Percentiles rank a stretch among this genome's conserved stretches.
phyloP scores from a whole-genome alignment of 2,797 vertebrate species.

The Brachymystax lenok region DNA sequence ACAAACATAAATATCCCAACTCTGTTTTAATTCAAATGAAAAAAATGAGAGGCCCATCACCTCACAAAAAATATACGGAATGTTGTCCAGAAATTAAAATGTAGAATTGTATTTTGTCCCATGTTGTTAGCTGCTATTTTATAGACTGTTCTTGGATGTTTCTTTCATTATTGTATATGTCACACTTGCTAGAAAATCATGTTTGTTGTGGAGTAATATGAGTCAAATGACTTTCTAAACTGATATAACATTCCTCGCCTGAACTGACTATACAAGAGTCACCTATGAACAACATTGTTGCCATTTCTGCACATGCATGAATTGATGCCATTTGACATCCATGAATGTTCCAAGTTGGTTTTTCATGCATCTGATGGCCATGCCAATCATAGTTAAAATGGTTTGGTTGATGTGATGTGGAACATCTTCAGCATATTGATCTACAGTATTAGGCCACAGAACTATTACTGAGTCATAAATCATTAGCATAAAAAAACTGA shows the following conservation, averaged over 20 bases:
- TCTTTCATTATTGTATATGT: neutral
- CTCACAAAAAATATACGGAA: neutral
- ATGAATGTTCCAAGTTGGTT: neutral
- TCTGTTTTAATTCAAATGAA: conserved; percentile 65
- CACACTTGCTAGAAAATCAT: neutral
- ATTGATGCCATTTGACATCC: neutral
- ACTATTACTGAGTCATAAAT: neutral
- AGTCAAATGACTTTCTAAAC: neutral
- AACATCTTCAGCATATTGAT: neutral
- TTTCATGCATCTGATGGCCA: neutral
- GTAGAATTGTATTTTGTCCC: neutral
- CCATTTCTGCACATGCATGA: neutral
- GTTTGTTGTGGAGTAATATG: neutral
- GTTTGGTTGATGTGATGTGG: neutral
- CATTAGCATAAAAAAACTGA: neutral
- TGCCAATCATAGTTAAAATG: neutral
- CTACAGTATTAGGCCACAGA: neutral
- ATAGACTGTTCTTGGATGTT: neutral
- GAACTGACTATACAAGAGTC: no score
- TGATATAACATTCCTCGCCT: no score
- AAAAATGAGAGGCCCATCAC: conserved; percentile 39
- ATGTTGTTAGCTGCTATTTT: neutral
- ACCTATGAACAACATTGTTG: no score
- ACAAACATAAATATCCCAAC: conserved; percentile 49
- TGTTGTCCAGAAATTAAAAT: neutral